These are phyloP conservation scores for Scaptomyza tumidula DNA, from an alignment of 2,888 invertebrate genomes.

Conservation along the genomic window DNA sequence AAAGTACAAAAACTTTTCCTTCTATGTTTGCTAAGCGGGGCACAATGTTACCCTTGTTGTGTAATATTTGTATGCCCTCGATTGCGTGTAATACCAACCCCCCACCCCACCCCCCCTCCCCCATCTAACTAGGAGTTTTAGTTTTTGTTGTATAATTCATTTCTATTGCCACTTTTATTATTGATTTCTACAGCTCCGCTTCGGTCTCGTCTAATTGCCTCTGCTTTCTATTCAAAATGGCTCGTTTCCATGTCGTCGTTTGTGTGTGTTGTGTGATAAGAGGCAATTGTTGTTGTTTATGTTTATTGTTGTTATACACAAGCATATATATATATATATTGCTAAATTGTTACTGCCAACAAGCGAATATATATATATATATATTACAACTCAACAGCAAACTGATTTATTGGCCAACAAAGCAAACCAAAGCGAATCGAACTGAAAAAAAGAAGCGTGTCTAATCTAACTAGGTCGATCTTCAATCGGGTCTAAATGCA, in stretches of 20 bases:
- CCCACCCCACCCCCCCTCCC: neutral
- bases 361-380: constrained; percentile 24
- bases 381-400: constrained; percentile 20
- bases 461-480: constrained; percentile 74
- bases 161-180: constrained; percentile 66
- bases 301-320: constrained; percentile 24
- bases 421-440: constrained; percentile 53
- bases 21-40: constrained; percentile 26
- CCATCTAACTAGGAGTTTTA: constrained; percentile 6
- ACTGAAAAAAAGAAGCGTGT: constrained; percentile 38
- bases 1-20: neutral
- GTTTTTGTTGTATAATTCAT: constrained; percentile 51
- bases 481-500: constrained; percentile 19
- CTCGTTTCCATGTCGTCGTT: constrained; percentile 15
- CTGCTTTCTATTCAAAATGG: constrained; percentile 41
- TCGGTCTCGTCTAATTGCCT: constrained; percentile 43
- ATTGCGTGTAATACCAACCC: constrained; percentile 58
- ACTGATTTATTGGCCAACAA: constrained; percentile 51
- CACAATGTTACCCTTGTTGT: constrained; percentile 74
- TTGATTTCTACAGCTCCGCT: constrained; percentile 53
- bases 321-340: constrained; percentile 4
- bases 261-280: constrained; percentile 58
- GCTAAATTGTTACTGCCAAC: constrained; percentile 40
- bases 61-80: constrained; percentile 57
- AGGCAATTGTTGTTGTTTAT: constrained; percentile 14